These are phyloP conservation scores for Malurus splendens DNA, from an alignment of 2,797 vertebrate genomes.

Conservation along the genomic window DNA sequence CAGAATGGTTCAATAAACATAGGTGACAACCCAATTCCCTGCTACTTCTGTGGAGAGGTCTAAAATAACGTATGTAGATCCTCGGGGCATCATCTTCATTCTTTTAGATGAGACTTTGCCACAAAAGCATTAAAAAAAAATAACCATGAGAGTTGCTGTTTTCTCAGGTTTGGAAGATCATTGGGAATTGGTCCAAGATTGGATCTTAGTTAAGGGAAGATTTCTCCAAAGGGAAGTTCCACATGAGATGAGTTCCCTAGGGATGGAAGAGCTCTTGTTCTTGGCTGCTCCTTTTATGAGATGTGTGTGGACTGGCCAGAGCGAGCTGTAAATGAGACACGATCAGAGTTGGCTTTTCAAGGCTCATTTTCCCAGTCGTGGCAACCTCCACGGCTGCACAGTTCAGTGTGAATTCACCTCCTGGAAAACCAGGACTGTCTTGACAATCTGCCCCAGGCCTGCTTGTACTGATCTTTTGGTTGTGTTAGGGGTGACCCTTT, in stretches of 20 bases:
- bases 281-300: not conserved
- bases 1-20: not conserved
- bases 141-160: not conserved
- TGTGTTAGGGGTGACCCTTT: slow-evolving; percentile 19
- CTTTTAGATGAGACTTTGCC: not conserved
- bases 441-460: not conserved
- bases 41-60: not conserved
- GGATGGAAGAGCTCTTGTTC: not conserved
- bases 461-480: not conserved
- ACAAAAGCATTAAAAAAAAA: not conserved
- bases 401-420: not conserved
- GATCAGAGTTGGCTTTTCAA: not conserved
- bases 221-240: not conserved
- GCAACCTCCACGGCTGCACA: not conserved
- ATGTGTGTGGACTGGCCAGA: not conserved
- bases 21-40: not conserved
- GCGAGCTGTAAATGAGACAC: not conserved
- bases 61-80: not conserved
- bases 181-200: not conserved
- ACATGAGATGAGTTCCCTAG: not conserved
- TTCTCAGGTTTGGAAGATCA: not conserved
- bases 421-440: not conserved
- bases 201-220: not conserved
- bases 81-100: not conserved
- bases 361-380: not conserved